Evolutionary conservation across 2,888 invertebrate genomes (phyloP).

Genomic region (Chrysolina haemoptera): DNA sequence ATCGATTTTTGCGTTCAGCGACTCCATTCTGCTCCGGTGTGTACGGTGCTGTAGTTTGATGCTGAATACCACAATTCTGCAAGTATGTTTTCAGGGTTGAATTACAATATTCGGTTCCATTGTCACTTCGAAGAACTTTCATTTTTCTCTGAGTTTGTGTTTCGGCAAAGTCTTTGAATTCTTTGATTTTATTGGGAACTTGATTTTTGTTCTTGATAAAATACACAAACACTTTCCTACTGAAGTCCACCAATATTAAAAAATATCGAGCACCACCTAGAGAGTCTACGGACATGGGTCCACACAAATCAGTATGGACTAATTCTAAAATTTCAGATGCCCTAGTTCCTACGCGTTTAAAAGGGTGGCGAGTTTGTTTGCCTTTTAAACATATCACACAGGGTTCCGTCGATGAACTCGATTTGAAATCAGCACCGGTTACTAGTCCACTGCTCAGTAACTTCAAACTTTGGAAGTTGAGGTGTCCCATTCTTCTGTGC

Average conservation of each 20-base stretch:
- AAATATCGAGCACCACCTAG: no score
- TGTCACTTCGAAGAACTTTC: not conserved
- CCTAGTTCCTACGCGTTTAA: no score
- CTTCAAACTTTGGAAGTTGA: not conserved
- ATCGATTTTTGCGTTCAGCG: not conserved
- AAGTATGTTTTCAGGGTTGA: not conserved
- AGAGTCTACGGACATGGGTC: no score
- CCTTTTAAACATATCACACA: no score
- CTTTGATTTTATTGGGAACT: not conserved
- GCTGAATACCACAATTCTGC: not conserved
- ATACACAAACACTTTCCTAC: no score
- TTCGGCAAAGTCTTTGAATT: not conserved
- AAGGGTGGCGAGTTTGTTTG: no score
- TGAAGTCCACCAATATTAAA: no score
- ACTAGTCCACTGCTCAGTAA: not conserved
- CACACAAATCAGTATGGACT: no score
- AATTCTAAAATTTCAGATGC: no score
- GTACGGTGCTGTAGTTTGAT: not conserved
- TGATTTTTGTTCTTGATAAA: not conserved
- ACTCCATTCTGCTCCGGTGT: not conserved
- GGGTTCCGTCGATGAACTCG: not conserved
- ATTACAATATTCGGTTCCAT: not conserved
- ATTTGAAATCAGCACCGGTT: not conserved
- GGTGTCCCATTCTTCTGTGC: not conserved
- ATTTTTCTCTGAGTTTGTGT: not conserved